Evolutionary conservation across 2,888 invertebrate genomes (phyloP), one percentile per base, ranked within the genome.

Genomic region (Drosophila anomalata): DNA sequence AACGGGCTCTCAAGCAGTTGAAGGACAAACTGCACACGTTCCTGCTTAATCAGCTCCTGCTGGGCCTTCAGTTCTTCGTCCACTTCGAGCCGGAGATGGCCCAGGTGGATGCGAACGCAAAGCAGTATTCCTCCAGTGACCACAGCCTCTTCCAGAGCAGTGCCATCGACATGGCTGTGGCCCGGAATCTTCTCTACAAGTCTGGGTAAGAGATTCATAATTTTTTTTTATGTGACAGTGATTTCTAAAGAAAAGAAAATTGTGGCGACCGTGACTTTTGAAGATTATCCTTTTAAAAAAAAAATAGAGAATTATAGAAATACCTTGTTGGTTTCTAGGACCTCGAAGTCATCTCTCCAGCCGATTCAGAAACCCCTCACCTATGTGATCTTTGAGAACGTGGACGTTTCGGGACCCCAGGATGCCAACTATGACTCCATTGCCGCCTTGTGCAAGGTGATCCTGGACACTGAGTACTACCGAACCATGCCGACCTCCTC

Each of bases 31-130:
- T 95, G 6, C 94, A 95, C 82, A 93, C 93, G 3, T 97, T 97
- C 90, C 92, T 96, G 9, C 91, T 96, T 11, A 96, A 97, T 89
- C 96, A 96, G 89, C 93, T 96, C 61, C 92, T 96, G 58, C 93
- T 96, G 89, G 94, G 94, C 12, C 93, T 96, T 22, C 96, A 96
- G 91, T 96, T 97, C 92, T 96, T 96, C 84, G 94, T 95, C 75
- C 95, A 96, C 90, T 96, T 94, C 87, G 95, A 96, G 89, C 93
- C 90, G 47, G 92, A 92, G 69, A 75, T 90, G 57, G 72, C 77
- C 8, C 71, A 75, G 51, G 83, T 90, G 9, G 80, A 85, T 22
- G 89, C 89, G n/a, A 81, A 89, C 52, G 76, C 90, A 22, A 87
- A 90, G 22, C 17, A 22, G 12, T 78, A 83, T 31, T 78, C 83